phyloP scores from a whole-genome alignment of 2,113 vertebrate genomes.

The Pteronura brasiliensis region DNA sequence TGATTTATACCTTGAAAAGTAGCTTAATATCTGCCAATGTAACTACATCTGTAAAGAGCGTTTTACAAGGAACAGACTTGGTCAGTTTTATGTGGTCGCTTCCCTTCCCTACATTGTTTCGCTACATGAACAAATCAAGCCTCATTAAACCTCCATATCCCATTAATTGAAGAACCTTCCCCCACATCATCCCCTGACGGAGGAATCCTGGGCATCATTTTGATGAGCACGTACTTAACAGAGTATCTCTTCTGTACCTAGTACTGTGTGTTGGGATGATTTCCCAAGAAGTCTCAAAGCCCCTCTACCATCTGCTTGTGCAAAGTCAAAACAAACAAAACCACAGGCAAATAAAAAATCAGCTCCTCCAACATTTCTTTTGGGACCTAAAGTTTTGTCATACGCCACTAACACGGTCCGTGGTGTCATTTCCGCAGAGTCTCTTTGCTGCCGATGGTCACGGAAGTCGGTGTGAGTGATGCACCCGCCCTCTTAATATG shows the following conservation, averaged over 20 bases:
- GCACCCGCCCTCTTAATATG: too few relatives aligned
- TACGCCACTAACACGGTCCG: not conserved
- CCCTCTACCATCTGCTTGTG: not conserved
- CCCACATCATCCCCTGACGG: not conserved
- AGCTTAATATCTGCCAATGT: not conserved
- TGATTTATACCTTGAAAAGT: not conserved
- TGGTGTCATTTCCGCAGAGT: not conserved
- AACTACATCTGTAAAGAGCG: not conserved
- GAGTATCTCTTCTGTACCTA: not conserved
- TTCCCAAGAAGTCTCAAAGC: not conserved
- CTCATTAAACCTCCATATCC: not conserved
- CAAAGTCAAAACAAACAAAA: slow-evolving; percentile 47
- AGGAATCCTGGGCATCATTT: not conserved
- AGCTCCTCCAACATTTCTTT: not conserved
- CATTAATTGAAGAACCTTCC: not conserved
- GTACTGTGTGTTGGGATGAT: not conserved
- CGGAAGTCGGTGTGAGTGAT: not conserved
- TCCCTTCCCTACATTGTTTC: not conserved
- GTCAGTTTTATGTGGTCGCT: not conserved
- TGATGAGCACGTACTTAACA: not conserved
- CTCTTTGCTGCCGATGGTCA: not conserved
- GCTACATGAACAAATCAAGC: not conserved
- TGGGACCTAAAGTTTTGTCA: not conserved
- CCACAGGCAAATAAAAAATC: not conserved
- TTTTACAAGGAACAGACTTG: not conserved